These are phyloP conservation scores for Vulpes lagopus DNA, from an alignment of 2,113 vertebrate genomes.

Conservation along the genomic window DNA sequence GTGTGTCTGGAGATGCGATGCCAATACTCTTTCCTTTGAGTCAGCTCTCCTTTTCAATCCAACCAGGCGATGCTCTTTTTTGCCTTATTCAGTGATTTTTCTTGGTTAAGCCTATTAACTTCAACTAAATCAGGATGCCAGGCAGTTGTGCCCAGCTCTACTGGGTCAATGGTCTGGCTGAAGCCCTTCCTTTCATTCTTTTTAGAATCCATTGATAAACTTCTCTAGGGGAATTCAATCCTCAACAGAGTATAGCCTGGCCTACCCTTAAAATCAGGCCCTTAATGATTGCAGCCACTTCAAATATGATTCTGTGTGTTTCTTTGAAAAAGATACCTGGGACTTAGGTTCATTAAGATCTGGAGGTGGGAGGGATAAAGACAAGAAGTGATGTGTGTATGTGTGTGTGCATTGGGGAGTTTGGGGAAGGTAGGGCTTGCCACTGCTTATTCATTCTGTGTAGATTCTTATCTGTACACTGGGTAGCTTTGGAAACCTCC, in stretches of 20 bases:
- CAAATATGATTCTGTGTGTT: background rate
- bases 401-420: too few species aligned
- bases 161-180: background rate
- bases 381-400: background rate
- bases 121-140: background rate
- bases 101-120: background rate
- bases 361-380: background rate
- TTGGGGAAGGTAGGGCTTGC: background rate
- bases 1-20: background rate
- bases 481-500: background rate
- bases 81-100: background rate
- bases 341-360: background rate
- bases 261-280: background rate
- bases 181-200: background rate
- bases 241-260: background rate
- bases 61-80: background rate
- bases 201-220: background rate
- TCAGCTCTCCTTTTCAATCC: background rate
- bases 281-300: background rate
- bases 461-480: background rate
- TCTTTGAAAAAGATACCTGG: background rate
- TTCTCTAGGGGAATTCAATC: background rate
- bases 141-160: background rate
- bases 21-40: background rate
- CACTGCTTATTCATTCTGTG: background rate